These are phyloP conservation scores for Rhincodon typus DNA, from an alignment of 2,797 vertebrate genomes.

Conservation along the genomic window DNA sequence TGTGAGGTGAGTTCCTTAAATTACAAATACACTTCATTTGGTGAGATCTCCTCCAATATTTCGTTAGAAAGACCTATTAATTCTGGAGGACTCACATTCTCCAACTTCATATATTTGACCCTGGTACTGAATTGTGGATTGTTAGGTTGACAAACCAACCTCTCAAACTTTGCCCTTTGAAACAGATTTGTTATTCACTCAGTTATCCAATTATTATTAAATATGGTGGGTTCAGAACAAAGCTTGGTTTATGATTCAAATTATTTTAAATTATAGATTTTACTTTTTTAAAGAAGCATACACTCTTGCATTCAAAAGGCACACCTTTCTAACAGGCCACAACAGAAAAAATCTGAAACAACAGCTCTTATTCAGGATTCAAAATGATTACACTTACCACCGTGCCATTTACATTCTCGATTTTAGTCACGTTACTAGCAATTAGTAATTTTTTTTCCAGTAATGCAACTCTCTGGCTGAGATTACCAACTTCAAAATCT, in stretches of 20 bases:
- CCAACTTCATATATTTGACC: neutral
- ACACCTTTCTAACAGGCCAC: neutral
- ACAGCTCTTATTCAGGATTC: neutral
- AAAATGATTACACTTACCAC: conserved; percentile 11
- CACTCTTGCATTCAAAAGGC: neutral
- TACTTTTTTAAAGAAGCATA: neutral
- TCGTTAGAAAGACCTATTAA: neutral
- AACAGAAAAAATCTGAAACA: neutral
- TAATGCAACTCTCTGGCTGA: conserved; percentile 52
- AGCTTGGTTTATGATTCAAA: neutral
- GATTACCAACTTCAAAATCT: conserved; percentile 53
- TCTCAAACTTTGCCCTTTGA: neutral
- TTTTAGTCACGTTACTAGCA: neutral
- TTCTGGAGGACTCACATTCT: neutral
- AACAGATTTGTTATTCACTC: neutral
- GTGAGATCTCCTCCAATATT: neutral
- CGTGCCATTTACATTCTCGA: neutral
- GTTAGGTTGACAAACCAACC: neutral
- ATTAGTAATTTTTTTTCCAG: conserved; percentile 46
- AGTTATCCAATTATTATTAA: neutral
- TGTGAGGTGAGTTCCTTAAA: neutral
- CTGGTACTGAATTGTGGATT: neutral
- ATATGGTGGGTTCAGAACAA: neutral
- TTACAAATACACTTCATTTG: neutral
- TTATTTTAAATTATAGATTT: neutral